Evolutionary conservation across 92 coral and sea anemone genomes (phyloP), one percentile per base, ranked within the genome.

Genomic region (Chrysogorgia sp.): DNA sequence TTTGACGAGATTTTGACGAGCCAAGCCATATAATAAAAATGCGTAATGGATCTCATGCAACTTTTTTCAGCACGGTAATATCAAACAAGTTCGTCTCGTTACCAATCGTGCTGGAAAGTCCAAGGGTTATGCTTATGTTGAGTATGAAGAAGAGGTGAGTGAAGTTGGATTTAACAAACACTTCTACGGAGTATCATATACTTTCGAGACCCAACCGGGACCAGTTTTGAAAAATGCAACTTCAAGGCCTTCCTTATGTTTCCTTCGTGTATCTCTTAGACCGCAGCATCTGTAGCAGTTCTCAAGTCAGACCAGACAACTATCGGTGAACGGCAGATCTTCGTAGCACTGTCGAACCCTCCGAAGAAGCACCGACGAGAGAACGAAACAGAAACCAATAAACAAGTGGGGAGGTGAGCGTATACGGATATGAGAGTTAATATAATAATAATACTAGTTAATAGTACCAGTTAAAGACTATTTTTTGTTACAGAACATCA

Each of bases 311-410:
- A 96, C 45, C 88, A 88, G 17, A 70, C 86, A 15, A 79, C 58
- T 10, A 55, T 96, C 15, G 90, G 87, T 7, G 97, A 90, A 47
- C 89, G 99, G 43, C 77, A 87, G 30, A 89, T 96, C 31, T 85
- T 90, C n/a, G 99, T 96, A 0, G 97, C 97, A 14, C 77, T 96
- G 52, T 96, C 99, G 26, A 96, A 96, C 63, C 99, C 99, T 17
- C 99, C 99, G 31, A 63, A 88, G 53, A 84, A 93, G 48, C 92
- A 87, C 52, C 81, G 90, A 15, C 77, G 79, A 58, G 90, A 65
- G 74, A 80, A 87, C 10, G 91, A 79, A 33, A 29, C 31, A 15
- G 81, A 83, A 26, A 56, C 76, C 35, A 72, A 72, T 45, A 58
- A 75, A n/a, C 88, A 68, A 62, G 84, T 75, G 35, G 88, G 84